Percentiles rank a stretch among this genome's conserved stretches.
Evolutionary conservation across 2,797 vertebrate species (phyloP).

Genomic region (Sebastes diaconus): DNA sequence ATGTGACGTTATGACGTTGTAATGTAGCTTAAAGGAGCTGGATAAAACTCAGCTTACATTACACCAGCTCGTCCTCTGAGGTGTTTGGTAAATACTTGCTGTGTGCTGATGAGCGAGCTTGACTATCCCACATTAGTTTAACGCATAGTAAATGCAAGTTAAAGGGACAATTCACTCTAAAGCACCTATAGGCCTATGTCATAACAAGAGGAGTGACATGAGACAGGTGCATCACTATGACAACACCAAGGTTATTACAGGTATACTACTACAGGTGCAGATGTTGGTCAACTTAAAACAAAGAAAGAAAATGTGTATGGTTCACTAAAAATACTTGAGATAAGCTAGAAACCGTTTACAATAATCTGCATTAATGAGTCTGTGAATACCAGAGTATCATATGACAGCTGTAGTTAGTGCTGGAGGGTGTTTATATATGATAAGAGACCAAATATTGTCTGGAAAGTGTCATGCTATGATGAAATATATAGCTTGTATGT

Average conservation of each 20-base stretch:
- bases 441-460: background rate
- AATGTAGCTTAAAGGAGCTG: background rate
- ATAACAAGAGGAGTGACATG: background rate
- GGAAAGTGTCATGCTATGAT: background rate
- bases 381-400: background rate
- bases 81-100: background rate
- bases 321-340: background rate
- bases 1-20: background rate
- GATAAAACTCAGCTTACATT: background rate
- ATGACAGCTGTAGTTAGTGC: background rate
- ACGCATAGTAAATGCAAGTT: background rate
- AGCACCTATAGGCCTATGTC: background rate
- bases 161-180: background rate
- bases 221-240: background rate
- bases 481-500: too few relatives aligned
- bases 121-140: background rate
- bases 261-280: accelerated
- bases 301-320: background rate
- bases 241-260: background rate
- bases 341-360: background rate
- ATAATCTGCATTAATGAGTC: background rate
- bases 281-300: too few relatives aligned
- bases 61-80: background rate
- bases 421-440: background rate
- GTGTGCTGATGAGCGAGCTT: background rate